Conservation (phyloP, 2,797 vertebrate genomes). For the Synanceia verrucosa region DNA sequence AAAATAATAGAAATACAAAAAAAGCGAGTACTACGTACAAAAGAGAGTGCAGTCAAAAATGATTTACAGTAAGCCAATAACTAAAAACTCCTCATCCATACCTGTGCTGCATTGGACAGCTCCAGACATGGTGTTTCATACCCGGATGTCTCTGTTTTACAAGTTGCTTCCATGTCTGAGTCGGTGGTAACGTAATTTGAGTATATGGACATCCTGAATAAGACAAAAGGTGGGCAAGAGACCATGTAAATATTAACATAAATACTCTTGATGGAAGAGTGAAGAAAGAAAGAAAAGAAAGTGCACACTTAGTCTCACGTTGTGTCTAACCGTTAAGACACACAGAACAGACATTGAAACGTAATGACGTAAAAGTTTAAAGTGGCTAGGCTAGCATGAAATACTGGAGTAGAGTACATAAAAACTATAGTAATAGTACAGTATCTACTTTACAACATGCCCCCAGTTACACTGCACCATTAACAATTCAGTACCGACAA, state of each 20-base stretch:
- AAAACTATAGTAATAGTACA: neutral
- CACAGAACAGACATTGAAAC: too few species aligned
- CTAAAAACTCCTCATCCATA: conserved; percentile 10
- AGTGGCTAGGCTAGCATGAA: neutral
- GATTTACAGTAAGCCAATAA: neutral
- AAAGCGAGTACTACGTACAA: too few species aligned
- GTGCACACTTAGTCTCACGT: too few species aligned
- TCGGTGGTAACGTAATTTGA: conserved; percentile 61
- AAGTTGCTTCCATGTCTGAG: conserved; percentile 54
- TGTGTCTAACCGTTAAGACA: too few species aligned
- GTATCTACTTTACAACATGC: neutral
- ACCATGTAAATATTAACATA: neutral
- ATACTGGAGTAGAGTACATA: neutral
- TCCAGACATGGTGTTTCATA: conserved; percentile 53
- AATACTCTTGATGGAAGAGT: neutral
- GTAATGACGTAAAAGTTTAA: neutral
- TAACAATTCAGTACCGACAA: neutral
- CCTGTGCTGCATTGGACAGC: conserved; percentile 45
- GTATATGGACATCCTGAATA: conserved; percentile 38
- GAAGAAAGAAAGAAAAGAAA: too few species aligned
- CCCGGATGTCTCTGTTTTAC: conserved; percentile 36
- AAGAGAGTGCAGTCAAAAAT: too few species aligned
- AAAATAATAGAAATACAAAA: too few species aligned
- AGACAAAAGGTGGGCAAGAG: neutral
- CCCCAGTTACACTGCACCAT: neutral